Base-by-base conservation (phyloP, 2,888 invertebrate genomes). In the Nomada ruficornis region DNA sequence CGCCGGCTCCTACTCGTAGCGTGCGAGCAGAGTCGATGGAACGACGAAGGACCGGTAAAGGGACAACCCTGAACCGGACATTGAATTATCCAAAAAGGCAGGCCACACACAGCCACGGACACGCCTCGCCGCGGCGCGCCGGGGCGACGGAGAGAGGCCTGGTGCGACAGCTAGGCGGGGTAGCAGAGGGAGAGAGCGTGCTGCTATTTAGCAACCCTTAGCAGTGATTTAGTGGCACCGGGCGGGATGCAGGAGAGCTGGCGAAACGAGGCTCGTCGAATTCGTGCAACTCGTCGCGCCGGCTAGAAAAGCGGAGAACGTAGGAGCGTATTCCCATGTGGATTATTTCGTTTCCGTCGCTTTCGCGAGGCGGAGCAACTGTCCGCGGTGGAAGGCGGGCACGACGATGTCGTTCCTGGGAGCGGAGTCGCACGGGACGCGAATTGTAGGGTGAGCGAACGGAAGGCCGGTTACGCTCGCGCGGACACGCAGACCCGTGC, bases 131-230 rank as follows among this genome's bases (percentile, higher is more conserved):
- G 78, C 78, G 69, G 23, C 4, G 23, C 82, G 84, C 67, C 84
- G 78, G 79, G 69, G 23, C 4, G 23, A 18, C 52, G 20, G 23
- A 15, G 69, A 23, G 47, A 60, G 20, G 29, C 57, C 26, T 2
- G 0, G 26, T 0, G n/a, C 18, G 13, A 3, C 23, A 47, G 57
- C n/a, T 54, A n/a, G 9, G 54, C 11, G 42, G 55, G 47, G 11
- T 44, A 10, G 11, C 20, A 36, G 29, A 26, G 55, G 36, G 83
- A 82, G 82, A 82, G 87, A 80, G 77, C 60, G 82, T 68, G 80
- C 83, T 86, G 91, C 91, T 91, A 91, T 93, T 93, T 93, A 93
- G 90, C 93, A 93, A 93, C 93, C 93, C 93, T 93, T 92, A 91
- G 89, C 89, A 88, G 90, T 93, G 93, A 93, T 93, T 93, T 93